Evolutionary conservation across 2,888 invertebrate species (phyloP), one percentile per base, ranked within the genome.

Genomic region (Belgica antarctica): DNA sequence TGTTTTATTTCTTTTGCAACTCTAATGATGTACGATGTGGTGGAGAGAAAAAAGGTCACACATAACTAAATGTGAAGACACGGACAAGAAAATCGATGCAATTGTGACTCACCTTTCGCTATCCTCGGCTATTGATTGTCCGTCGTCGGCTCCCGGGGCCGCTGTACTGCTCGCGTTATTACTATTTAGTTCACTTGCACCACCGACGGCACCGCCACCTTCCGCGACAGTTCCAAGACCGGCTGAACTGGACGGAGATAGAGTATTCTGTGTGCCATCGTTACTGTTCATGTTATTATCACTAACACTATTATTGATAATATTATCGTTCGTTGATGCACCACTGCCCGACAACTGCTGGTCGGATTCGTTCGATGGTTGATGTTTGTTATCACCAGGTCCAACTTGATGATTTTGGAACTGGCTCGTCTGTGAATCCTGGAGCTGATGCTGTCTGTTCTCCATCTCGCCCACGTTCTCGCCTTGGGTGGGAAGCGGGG

Each of bases 61-160:
- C 25, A 4, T 24, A 59, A n/a, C n/a, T n/a, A 57, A 57, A 57
- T 1, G 59, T 15, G 28, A 59, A 59, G 27, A 25, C n/a, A n/a
- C 17, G 15, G 17, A 59, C 17, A 8, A 62, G 57, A 71, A 71
- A 47, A 62, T 25, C 24, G 36, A 70, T 31, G 24, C 1, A 1
- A 10, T 27, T 25, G 31, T 2, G 17, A 75, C 80, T 77, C 72
- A 80, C 80, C 80, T 80, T 78, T 80, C 80, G 79, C 77, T 80
- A 76, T 80, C 80, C 52, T 72, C 72, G 46, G 24, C 70, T 34
- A 57, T 7, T 19, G 71, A 65, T 71, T 71, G 73, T 70, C 71
- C 82, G 79, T 82, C 82, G 75, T 82, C 82, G 74, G 81, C 82
- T 75, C 81, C 78, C 71, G 81, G 82, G 75, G 15, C 31, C 17